Conservation (phyloP, 2,113 vertebrate species). For the Cyanoliseus patagonus region DNA sequence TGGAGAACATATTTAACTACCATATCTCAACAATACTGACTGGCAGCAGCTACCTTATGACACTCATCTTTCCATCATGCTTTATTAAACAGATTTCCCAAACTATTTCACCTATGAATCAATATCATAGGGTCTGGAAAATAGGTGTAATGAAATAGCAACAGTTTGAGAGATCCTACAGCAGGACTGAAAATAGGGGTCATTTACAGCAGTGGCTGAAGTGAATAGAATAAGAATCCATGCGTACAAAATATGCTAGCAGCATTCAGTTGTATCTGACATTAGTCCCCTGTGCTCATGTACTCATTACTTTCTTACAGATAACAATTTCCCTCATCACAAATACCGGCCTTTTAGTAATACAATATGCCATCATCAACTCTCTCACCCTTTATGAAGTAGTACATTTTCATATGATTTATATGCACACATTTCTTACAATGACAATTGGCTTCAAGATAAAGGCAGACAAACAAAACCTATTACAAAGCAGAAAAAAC, state of each 20-base stretch:
- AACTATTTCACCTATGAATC: not conserved
- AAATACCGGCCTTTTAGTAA: not conserved
- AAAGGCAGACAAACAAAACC: conserved; percentile 14
- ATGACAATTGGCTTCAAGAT: not conserved
- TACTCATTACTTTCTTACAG: not conserved
- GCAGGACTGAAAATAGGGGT: not conserved
- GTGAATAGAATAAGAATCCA: not conserved
- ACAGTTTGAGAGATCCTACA: not conserved
- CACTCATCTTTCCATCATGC: not conserved
- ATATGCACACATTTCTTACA: conserved; percentile 5
- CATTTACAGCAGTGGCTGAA: not conserved
- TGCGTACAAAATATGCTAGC: not conserved
- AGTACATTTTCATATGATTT: not conserved
- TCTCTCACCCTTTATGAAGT: not conserved
- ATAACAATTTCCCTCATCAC: not conserved
- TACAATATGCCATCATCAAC: not conserved
- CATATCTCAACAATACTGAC: not conserved
- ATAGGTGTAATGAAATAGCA: not conserved
- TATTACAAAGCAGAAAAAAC: not conserved
- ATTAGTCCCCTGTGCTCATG: not conserved
- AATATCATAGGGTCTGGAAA: not conserved
- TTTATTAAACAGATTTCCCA: not conserved
- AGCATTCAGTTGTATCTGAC: not conserved
- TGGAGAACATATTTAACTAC: not conserved
- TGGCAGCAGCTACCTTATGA: not conserved